Base-by-base conservation (phyloP, 2,797 vertebrate genomes). In the Naso thynnoides region DNA sequence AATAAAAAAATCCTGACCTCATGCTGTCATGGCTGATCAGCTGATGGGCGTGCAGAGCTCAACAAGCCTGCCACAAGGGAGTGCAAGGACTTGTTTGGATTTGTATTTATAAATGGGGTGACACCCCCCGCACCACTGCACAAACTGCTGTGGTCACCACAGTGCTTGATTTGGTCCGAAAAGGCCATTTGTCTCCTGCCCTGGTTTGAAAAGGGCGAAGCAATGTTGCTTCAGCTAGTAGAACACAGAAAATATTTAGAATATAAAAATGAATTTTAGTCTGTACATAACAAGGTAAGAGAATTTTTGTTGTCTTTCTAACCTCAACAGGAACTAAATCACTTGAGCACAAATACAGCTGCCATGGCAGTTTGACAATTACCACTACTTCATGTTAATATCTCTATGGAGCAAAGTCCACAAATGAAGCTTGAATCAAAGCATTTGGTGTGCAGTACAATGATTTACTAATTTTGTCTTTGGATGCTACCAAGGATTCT, bases 401-500 rank as follows among this genome's bases (percentile, higher is more conserved):
- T 62, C 19, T 56, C 36, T 1, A 24, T 58, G 8, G 23, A 18
- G 29, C 36, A 38, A 70, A 47, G 23, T 19, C 47, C 41, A 24
- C 3, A 67, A 44, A 33, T 1, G 62, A 49, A 67, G 44, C 53
- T 56, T 6, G 21, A 79, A 70, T 65, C 26, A 61, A 23, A 70
- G 29, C 60, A 62, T 61, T 23, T 33, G 39, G 2, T 55, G 62
- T 57, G 14, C 52, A 31, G 31, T 31, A 6, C 68, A 59, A 57
- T 13, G 42, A 23, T 59, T 78, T 70, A 81, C 77, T 54, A 72
- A 26, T 78, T 76, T 76, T 57, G 33, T 50, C 68, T 70, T 10
- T 15, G 1, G 14, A 41, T 0, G 27, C 45, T 64, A 38, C 71
- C 24, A 23, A 66, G 38, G 61, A 68, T 76, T 66, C 13, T 66